Evolutionary conservation across 2,888 invertebrate species (phyloP).

Genomic region (Amphipoea oculea): DNA sequence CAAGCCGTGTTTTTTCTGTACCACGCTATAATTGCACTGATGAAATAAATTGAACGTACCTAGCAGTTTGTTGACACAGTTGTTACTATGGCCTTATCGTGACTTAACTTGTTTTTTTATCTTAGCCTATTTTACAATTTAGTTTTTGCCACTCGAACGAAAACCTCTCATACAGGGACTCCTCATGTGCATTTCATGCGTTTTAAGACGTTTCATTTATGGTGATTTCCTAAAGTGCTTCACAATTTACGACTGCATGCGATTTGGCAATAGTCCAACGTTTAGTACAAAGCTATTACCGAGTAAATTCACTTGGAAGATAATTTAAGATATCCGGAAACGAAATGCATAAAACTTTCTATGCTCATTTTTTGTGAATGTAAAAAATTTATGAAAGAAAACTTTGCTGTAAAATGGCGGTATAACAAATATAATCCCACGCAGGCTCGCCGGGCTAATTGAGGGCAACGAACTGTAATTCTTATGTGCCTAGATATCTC

Average conservation of each 20-base stretch:
- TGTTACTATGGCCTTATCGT: constrained; percentile 29
- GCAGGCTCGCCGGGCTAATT: constrained; percentile 29
- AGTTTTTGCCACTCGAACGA: not conserved
- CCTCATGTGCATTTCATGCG: not conserved
- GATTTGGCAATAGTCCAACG: constrained; percentile 49
- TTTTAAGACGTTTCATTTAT: constrained; percentile 23
- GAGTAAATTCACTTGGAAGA: constrained; percentile 27
- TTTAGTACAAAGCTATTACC: constrained; percentile 11
- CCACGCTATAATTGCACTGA: constrained; percentile 9
- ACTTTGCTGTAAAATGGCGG: not conserved
- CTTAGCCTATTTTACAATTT: not conserved
- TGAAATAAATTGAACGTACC: constrained; percentile 25
- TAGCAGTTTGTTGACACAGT: constrained; percentile 29
- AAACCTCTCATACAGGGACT: not conserved
- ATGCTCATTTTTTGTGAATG: constrained; percentile 8
- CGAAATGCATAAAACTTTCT: not conserved
- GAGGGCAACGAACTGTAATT: constrained; percentile 44
- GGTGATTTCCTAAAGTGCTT: constrained; percentile 28
- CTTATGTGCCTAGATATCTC: constrained; percentile 8
- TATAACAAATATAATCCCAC: not conserved
- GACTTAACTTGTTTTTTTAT: not conserved
- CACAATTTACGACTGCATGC: constrained; percentile 25
- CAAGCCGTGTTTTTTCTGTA: not conserved
- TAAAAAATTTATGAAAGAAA: not conserved
- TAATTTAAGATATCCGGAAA: constrained; percentile 7